Conservation (phyloP, 2,888 invertebrate genomes). For the Hipparchia sbordonii region DNA sequence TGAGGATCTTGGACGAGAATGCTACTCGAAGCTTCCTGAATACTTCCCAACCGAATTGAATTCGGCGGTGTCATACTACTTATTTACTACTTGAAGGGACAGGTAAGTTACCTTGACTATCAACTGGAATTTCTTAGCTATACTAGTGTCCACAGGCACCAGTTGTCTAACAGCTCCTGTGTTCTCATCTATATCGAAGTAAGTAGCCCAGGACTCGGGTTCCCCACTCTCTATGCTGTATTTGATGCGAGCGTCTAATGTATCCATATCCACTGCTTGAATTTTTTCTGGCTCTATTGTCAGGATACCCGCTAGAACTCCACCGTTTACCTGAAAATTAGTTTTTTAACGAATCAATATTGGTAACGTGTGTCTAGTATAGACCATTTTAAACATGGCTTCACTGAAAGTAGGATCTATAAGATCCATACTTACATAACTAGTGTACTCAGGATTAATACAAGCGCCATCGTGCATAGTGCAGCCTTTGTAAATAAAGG, state of each 20-base stretch:
- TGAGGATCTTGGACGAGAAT: no score
- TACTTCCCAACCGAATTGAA: no score
- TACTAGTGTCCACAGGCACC: slow-evolving; percentile 90
- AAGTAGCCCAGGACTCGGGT: slow-evolving; percentile 89
- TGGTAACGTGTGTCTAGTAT: neutral
- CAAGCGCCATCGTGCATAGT: slow-evolving; percentile 91
- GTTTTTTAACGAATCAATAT: neutral
- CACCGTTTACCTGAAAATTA: slow-evolving; percentile 86
- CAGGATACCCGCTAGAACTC: slow-evolving; percentile 91
- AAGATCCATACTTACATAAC: slow-evolving; percentile 85
- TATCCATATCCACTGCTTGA: slow-evolving; percentile 95
- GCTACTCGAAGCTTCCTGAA: no score
- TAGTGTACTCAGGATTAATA: slow-evolving; percentile 93
- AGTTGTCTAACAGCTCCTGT: slow-evolving; percentile 92
- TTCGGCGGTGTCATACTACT: no score
- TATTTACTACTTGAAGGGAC: no score
- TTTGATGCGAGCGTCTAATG: slow-evolving; percentile 90
- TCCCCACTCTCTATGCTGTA: slow-evolving; percentile 92
- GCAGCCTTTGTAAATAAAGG: slow-evolving; percentile 94
- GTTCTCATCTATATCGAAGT: slow-evolving; percentile 91
- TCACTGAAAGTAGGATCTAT: neutral
- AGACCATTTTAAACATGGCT: no score
- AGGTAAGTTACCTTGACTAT: slow-evolving; percentile 86
- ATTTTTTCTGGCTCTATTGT: slow-evolving; percentile 93
- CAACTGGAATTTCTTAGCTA: slow-evolving; percentile 90